Base-by-base conservation (phyloP, 2,888 invertebrate species). In the Cylloceria caligata region DNA sequence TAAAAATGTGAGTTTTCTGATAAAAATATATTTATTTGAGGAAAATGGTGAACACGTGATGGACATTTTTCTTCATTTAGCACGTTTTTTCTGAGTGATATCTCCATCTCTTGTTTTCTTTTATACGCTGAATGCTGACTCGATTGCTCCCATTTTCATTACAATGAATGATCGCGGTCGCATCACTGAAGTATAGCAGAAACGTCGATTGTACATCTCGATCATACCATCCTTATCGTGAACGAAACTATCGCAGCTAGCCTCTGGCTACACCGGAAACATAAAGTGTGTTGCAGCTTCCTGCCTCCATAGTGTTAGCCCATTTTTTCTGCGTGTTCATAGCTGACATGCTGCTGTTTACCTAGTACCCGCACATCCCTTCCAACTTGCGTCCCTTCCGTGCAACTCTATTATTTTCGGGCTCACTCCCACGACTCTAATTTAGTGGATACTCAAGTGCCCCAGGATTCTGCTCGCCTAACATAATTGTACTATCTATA, bases 241-340 rank as follows among this genome's bases (percentile, higher is more conserved):
- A 16, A 13, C 24, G 21, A 52, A 24, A 52, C 11, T 27, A 27
- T 21, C n/a, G 16, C 27, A 7, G n/a, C n/a, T 27, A 45, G 36
- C 27, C 45, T 13, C 11, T 13, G n/a, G 64, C 27, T 47, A 67
- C 24, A 45, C 68, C 73, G 81, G 81, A 81, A 81, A 69, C 64
- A 64, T 77, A 72, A 81, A 77, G 77, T 81, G 64, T 81, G 81
- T 77, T 81, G 72, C 81, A 81, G 81, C 77, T 81, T 81, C 81
- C 81, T 77, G 81, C 72, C 36, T 71, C 55, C 49, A 45, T 24
- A n/a, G 76, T 9, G 49, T 67, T 6, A 62, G 71, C 34, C 49
- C 73, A 73, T 81, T 42, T 73, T 73, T 57, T 69, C 36, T 34
- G 39, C 52, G 30, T 55, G 36, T 45, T 42, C 57, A 67, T 60